Evolutionary conservation across 2,797 vertebrate species (phyloP), one percentile per base, ranked within the genome.

Genomic region (Phataginus tetradactyla): DNA sequence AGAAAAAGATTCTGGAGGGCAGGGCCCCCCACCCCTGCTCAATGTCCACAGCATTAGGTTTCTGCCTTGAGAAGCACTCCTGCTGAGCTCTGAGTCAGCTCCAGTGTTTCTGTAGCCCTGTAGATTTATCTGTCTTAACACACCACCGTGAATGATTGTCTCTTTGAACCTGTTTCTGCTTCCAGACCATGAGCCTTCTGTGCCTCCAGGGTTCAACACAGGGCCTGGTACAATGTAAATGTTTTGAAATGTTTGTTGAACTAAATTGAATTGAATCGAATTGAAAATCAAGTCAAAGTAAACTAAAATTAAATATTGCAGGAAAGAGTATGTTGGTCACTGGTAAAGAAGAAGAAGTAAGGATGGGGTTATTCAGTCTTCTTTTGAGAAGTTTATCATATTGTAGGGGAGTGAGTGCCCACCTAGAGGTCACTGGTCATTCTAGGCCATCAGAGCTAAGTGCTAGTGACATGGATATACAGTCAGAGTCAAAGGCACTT

Each of bases 271-370:
- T 45, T 80, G 42, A 66, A 59, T n/a, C 1, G 51, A 94, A 86
- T 78, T 64, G 20, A 93, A 95, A 96, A 90, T 94, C 91, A 83
- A 79, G 72, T 85, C 68, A 72, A 88, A 90, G 94, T 92, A 96
- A 92, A 83, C 45, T 77, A 4, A 78, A 49, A 71, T 84, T 83
- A 87, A 92, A 68, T 45, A 91, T 90, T n/a, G 1, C 11, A 88
- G 45, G 61, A 85, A 77, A 78, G 13, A 34, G 37, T n/a, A 3
- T 64, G 29, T 18, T 45, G 42, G 84, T 37, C 42, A 4, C 55
- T 57, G 55, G 55, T 39, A 32, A 71, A 55, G 63, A 27, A 53
- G 12, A 79, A 91, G 91, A 86, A 63, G 49, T 37, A 25, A 51
- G 86, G 34, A 27, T 14, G 9, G 23, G 42, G 17, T 45, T 39